Conservation (phyloP, 2,113 vertebrate species). For the Hypomesus transpacificus region DNA sequence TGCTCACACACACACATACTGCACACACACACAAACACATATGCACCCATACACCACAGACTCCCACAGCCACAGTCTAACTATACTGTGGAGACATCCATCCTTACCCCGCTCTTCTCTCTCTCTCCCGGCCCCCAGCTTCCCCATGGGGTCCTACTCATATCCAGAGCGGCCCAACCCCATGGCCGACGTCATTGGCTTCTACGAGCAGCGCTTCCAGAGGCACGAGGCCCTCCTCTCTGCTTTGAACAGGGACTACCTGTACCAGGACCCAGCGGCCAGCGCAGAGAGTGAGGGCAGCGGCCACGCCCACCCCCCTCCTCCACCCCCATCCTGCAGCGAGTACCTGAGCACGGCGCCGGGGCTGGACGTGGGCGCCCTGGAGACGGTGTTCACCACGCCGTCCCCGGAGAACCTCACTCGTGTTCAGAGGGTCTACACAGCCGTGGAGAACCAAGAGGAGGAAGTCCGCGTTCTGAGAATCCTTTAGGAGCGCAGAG, state of each 20-base stretch:
- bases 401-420: slow-evolving; percentile 60
- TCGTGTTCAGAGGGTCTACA: slow-evolving; percentile 61
- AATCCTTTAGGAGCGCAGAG: slow-evolving; percentile 72
- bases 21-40: too few species aligned
- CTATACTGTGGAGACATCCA: background rate
- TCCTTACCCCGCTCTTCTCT: background rate
- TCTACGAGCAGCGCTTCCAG: slow-evolving; percentile 65
- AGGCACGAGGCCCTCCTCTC: slow-evolving; percentile 63
- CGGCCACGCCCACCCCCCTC: slow-evolving; percentile 45
- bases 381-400: slow-evolving; percentile 32
- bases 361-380: slow-evolving; percentile 48
- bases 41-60: too few species aligned
- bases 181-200: slow-evolving; percentile 58
- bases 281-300: slow-evolving; percentile 46
- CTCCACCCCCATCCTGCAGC: slow-evolving; percentile 31
- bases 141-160: slow-evolving; percentile 33
- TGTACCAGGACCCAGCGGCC: slow-evolving; percentile 46
- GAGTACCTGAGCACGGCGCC: slow-evolving; percentile 50
- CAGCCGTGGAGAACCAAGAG: slow-evolving; percentile 64
- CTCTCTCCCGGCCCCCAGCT: background rate
- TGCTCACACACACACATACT: background rate
- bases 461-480: slow-evolving; percentile 71
- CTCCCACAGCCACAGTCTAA: background rate
- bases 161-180: slow-evolving; percentile 63
- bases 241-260: slow-evolving; percentile 57